Evolutionary conservation across 2,888 invertebrate species (phyloP).

Genomic region (Atethmia centrago): DNA sequence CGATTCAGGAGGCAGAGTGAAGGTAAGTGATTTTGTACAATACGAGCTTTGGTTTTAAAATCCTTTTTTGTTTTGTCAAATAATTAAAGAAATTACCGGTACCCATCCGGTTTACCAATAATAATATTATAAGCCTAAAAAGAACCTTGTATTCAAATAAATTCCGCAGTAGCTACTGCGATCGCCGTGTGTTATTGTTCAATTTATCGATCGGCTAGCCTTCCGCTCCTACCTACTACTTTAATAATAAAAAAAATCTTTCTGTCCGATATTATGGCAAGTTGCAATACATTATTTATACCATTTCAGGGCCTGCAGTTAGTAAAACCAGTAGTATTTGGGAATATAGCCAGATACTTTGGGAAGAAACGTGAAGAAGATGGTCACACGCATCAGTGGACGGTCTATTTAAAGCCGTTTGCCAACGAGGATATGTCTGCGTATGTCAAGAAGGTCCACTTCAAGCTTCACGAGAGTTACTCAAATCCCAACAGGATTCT

Average conservation of each 20-base stretch:
- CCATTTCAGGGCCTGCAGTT: conserved; percentile 94
- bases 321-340: conserved; percentile 98
- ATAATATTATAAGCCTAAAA: not conserved
- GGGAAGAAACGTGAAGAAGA: conserved; percentile 99
- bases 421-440: conserved; percentile 97
- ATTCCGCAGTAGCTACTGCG: not conserved
- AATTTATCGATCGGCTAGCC: conserved; percentile 17
- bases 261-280: not conserved
- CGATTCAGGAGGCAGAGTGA: conserved; percentile 96
- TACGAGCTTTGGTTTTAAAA: not conserved
- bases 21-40: conserved; percentile 89
- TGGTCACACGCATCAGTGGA: conserved; percentile 99
- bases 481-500: conserved; percentile 98
- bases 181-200: not conserved
- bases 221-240: not conserved
- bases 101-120: not conserved
- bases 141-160: not conserved
- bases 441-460: conserved; percentile 98
- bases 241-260: not conserved
- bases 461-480: conserved; percentile 99
- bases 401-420: conserved; percentile 98
- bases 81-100: not conserved
- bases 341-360: conserved; percentile 98
- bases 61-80: conserved; percentile 13
- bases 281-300: not conserved